These are phyloP conservation scores for Fratercula arctica DNA, from an alignment of 2,797 vertebrate genomes.

Conservation along the genomic window DNA sequence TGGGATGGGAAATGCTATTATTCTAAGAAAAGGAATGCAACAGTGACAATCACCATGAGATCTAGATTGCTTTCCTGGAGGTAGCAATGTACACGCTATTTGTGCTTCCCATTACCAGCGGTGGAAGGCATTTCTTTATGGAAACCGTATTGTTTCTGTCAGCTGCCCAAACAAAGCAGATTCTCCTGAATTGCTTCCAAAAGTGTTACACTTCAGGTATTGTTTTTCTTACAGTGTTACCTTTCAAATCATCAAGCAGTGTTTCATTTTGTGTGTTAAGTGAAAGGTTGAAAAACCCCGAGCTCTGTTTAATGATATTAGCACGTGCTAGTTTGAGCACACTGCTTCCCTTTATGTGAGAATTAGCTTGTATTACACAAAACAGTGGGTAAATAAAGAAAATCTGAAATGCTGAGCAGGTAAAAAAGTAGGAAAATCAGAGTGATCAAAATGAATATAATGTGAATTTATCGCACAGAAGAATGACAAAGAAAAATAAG, in stretches of 20 bases:
- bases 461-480: background rate
- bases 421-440: background rate
- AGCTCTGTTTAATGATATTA: constrained; percentile 14
- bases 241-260: background rate
- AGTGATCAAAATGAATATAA: background rate
- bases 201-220: background rate
- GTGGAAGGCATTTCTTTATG: background rate
- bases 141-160: background rate
- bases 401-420: background rate
- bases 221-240: background rate
- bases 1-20: background rate
- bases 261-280: background rate
- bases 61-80: background rate
- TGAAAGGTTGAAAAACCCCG: background rate
- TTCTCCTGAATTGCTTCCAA: background rate
- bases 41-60: background rate
- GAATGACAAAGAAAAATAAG: background rate
- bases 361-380: constrained; percentile 25
- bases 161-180: background rate
- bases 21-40: background rate
- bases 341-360: background rate
- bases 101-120: background rate
- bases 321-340: background rate
- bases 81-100: background rate
- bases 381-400: background rate